Base-by-base conservation (phyloP, 2,797 vertebrate species). In the Melopsittacus undulatus region DNA sequence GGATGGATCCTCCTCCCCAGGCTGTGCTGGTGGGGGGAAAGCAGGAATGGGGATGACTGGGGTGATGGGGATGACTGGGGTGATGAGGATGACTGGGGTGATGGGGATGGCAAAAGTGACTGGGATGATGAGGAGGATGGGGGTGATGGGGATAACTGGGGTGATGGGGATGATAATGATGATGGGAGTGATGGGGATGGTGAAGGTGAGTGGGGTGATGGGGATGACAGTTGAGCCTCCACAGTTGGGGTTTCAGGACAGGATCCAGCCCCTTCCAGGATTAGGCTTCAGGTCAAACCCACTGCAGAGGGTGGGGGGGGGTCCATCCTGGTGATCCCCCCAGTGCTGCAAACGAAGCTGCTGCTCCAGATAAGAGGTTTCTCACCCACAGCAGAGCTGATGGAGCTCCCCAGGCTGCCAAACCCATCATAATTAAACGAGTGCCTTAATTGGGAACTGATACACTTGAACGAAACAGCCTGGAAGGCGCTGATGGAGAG, bases 361-460 rank as follows among this genome's bases (percentile, higher is more conserved):
- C 48, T 64, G 61, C 83, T 64, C 57, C 40, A 29, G 74, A n/a
- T 30, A 51, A 73, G 59, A 83, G 26, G 3, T 77, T 90, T 32
- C 20, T 80, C 18, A 9, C 26, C 29, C 2, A 2, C 43, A 54
- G 84, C 46, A 43, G 74, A 70, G 34, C 26, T 92, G 87, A 70
- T 89, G 91, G 94, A 89, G 52, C 81, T 94, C 81, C 89, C 56
- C 6, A 19, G 89, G 94, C 83, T 75, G 84, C 57, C 68, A 66
- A 94, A 59, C 32, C 63, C 84, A 7, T 27, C 2, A 11, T 74
- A 93, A 84, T 93, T 95, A 90, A 95, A 49, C 6, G 2, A 84
- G 66, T 15, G 62, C 91, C 81, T 96, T 94, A 93, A 94, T 78
- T 93, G 78, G 81, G 81, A 92, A 87, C 69, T 82, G 14, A 77